Evolutionary conservation across 1,140 invertebrate species (phyloP).

Genomic region (Cyclargus thomasi): DNA sequence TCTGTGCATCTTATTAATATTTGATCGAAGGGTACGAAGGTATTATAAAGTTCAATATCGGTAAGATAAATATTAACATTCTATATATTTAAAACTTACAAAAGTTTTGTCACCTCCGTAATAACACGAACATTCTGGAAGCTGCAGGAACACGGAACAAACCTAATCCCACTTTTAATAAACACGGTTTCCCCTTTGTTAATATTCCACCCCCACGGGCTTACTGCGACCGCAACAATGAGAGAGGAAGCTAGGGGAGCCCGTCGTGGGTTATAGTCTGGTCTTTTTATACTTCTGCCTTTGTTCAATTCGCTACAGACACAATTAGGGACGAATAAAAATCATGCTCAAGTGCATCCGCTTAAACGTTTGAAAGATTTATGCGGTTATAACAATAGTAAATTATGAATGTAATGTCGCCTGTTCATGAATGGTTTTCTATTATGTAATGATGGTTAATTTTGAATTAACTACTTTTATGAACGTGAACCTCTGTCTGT

Average conservation of each 20-base stretch:
- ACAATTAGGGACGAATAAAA: constrained; percentile 30
- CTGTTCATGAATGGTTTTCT: neutral
- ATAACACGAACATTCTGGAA: constrained; percentile 14
- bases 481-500: no score
- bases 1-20: no score
- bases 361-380: constrained; percentile 16
- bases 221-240: constrained; percentile 30
- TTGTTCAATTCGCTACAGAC: constrained; percentile 25
- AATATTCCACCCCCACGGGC: constrained; percentile 24
- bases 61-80: no score
- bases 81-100: neutral
- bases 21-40: no score
- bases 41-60: no score
- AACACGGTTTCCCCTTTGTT: constrained; percentile 31
- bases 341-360: constrained; percentile 20
- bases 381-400: constrained; percentile 5
- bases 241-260: constrained; percentile 4
- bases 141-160: constrained; percentile 18
- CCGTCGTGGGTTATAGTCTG: constrained; percentile 16
- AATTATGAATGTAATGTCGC: neutral
- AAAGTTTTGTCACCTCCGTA: neutral
- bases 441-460: no score
- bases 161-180: constrained; percentile 33
- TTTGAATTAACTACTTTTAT: no score
- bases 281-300: constrained; percentile 24